A percentile compares a stretch with the other conserved stretches of the same genome.
Evolutionary conservation across 2,797 vertebrate species (phyloP).

Genomic region (Parambassis ranga): DNA sequence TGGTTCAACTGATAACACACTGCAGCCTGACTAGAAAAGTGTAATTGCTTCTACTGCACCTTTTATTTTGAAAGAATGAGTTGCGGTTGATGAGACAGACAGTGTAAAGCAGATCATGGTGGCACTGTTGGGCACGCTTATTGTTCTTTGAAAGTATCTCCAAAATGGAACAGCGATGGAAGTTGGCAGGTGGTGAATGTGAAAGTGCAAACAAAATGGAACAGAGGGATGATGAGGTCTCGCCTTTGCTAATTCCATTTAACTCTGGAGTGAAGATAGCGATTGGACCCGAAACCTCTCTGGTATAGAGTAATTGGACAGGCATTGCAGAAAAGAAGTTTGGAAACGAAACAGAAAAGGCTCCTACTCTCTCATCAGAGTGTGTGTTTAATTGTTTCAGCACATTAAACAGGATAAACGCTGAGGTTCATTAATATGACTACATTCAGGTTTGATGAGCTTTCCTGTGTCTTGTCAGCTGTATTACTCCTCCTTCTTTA

Average conservation of each 20-base stretch:
- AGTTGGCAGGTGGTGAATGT: conserved; percentile 64
- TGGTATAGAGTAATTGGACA: conserved; percentile 49
- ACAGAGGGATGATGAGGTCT: conserved; percentile 48
- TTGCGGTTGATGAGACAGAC: conserved; percentile 39
- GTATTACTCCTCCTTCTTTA: not conserved
- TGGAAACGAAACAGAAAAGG: conserved; percentile 41
- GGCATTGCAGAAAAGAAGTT: conserved; percentile 43
- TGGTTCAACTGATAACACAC: conserved; percentile 45
- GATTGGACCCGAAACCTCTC: conserved; percentile 38
- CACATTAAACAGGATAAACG: conserved; percentile 42
- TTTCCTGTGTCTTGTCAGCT: not conserved
- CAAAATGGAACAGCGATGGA: conserved; percentile 38
- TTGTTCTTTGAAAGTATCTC: conserved; percentile 59
- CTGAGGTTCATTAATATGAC: conserved; percentile 32
- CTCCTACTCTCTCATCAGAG: conserved; percentile 9
- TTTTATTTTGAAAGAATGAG: conserved; percentile 49
- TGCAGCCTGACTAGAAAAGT: conserved; percentile 22
- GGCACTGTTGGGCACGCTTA: conserved; percentile 20
- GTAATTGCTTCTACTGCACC: conserved; percentile 56
- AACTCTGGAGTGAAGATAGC: conserved; percentile 46
- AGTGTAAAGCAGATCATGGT: conserved; percentile 44
- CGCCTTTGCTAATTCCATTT: conserved; percentile 59
- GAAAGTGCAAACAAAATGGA: conserved; percentile 46
- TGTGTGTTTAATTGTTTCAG: conserved; percentile 35
- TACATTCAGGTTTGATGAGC: conserved; percentile 19